Conservation (phyloP, 1,140 invertebrate genomes). For the Drosophila lowei region DNA sequence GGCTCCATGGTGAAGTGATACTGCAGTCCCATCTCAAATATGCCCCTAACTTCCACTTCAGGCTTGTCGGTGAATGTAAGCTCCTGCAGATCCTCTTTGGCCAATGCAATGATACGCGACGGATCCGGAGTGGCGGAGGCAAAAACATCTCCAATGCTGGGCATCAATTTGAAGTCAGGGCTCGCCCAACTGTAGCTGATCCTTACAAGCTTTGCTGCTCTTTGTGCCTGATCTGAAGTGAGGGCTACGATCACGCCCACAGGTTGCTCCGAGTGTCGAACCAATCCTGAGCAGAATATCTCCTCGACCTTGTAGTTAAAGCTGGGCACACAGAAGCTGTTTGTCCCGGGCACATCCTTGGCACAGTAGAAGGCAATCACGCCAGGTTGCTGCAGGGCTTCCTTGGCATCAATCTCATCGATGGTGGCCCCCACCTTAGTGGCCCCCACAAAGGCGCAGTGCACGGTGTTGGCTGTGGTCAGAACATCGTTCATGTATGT, state of each 20-base stretch:
- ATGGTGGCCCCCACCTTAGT: constrained; percentile 85
- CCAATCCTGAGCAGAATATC: constrained; percentile 84
- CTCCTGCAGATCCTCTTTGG: constrained; percentile 28
- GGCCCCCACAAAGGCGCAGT: constrained; percentile 87
- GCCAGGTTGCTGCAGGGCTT: constrained; percentile 86
- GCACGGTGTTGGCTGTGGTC: constrained; percentile 84
- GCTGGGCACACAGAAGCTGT: constrained; percentile 84
- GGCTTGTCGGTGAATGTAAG: constrained; percentile 39
- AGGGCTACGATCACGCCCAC: constrained; percentile 88
- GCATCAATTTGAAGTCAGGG: constrained; percentile 14
- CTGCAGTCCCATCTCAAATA: constrained; percentile 73
- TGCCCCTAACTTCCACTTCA: constrained; percentile 58
- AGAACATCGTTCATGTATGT: constrained; percentile 87
- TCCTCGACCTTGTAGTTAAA: constrained; percentile 79
- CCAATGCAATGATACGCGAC: constrained; percentile 24
- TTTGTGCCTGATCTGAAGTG: constrained; percentile 85
- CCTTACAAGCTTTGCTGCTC: constrained; percentile 87
- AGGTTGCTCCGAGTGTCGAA: constrained; percentile 88
- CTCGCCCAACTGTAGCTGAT: constrained; percentile 84
- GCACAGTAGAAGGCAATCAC: constrained; percentile 89
- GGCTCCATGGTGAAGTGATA: constrained; percentile 87
- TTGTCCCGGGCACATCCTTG: constrained; percentile 90
- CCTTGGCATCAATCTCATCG: constrained; percentile 85
- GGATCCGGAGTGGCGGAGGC: constrained; percentile 69
- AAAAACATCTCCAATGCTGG: constrained; percentile 87